Evolutionary conservation across 2,888 invertebrate genomes (phyloP), one percentile per base, ranked within the genome.

Genomic region (Tipula unca): DNA sequence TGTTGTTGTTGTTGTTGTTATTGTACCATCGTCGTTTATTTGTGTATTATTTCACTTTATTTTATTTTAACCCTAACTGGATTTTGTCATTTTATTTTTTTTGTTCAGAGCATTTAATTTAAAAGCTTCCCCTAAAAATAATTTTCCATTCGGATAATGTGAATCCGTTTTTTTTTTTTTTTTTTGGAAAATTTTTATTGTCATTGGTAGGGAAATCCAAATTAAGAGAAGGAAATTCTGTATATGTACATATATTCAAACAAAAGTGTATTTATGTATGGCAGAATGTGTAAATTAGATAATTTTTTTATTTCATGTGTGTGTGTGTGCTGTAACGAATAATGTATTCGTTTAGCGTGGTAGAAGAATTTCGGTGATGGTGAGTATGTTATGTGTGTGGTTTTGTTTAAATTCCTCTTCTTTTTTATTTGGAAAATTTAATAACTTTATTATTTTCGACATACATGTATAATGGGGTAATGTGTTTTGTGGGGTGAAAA

Each of bases 161-260:
- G 69, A 69, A 69, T 69, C 25, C 69, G 69, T 25, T 69, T 25
- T 20, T 25, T 69, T 20, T 48, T 48, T 17, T n/a, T 48, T 3
- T 39, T 48, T n/a, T 48, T 48, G 48, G 25, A 2, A 69, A 13
- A 25, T 69, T 69, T 69, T 69, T 69, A 69, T 69, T 69, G 25
- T 69, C 69, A 69, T 69, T 69, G 69, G 69, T 69, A 69, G 69
- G 69, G 69, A 69, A 69, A 69, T 69, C 69, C 69, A 69, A 69
- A 69, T 69, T 69, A 69, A 69, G 25, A 20, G 69, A 69, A 25
- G 69, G 69, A 69, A 69, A 69, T 69, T 69, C 69, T 69, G 25
- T 69, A n/a, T n/a, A n/a, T n/a, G n/a, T n/a, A n/a, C n/a, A n/a
- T n/a, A n/a, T n/a, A n/a, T n/a, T n/a, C n/a, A n/a, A n/a, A n/a